A percentile compares a stretch with the other conserved stretches of the same genome.
These are phyloP conservation scores for Volucella zonaria DNA, from an alignment of 2,888 invertebrate genomes.

Conservation along the genomic window DNA sequence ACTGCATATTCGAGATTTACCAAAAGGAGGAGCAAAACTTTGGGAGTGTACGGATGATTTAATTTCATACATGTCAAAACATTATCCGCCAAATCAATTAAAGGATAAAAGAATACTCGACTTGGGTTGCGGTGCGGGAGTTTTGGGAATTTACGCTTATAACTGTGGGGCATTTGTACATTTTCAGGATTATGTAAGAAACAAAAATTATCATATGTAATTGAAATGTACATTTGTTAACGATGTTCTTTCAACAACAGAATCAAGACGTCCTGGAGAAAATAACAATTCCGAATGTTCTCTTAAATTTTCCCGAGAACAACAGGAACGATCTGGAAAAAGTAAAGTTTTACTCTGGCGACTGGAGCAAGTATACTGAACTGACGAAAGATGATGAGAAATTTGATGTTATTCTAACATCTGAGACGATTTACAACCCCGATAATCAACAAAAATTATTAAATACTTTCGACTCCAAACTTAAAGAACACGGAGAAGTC, in stretches of 20 bases:
- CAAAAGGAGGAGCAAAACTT: conserved; percentile 93
- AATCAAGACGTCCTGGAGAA: conserved; percentile 91
- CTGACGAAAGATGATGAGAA: conserved; percentile 82
- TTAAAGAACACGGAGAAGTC: conserved; percentile 85
- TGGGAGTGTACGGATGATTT: conserved; percentile 97
- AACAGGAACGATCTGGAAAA: conserved; percentile 7
- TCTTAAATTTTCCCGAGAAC: conserved; percentile 85
- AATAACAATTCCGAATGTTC: conserved; percentile 92
- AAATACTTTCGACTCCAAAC: conserved; percentile 85
- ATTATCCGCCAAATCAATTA: conserved; percentile 80
- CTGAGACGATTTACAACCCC: conserved; percentile 96
- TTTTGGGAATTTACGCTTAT: conserved; percentile 92
- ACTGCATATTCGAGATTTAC: conserved; percentile 24
- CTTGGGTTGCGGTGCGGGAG: conserved; percentile 95
- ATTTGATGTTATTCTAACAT: conserved; percentile 94
- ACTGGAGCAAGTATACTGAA: conserved; percentile 87
- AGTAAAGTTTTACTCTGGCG: conserved; percentile 87
- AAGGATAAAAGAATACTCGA: conserved; percentile 88
- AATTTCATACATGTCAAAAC: conserved; percentile 85
- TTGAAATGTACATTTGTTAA: too few relatives aligned
- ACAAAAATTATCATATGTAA: background rate
- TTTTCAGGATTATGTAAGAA: conserved; percentile 97
- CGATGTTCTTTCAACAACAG: conserved; percentile 82
- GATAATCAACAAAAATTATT: conserved; percentile 90
- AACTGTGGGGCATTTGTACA: conserved; percentile 87